Percentiles rank a stretch among this genome's conserved stretches.
These are phyloP conservation scores for Eupithecia vulgata DNA, from an alignment of 2,888 invertebrate genomes.

Conservation along the genomic window DNA sequence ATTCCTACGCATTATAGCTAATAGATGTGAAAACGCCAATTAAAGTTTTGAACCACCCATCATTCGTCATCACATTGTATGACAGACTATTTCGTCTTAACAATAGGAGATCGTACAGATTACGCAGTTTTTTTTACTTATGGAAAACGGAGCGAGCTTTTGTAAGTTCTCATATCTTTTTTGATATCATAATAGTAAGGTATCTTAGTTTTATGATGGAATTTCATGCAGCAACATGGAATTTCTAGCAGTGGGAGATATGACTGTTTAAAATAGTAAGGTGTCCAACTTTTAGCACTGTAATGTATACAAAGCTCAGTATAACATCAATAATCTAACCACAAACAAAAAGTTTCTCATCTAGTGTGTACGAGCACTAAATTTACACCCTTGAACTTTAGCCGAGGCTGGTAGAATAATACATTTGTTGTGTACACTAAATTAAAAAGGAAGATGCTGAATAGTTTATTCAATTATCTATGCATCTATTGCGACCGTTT, in stretches of 20 bases:
- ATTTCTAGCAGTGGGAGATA: neutral
- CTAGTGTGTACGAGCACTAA: slow-evolving; percentile 57
- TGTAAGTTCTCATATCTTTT: neutral
- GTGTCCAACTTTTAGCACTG: neutral
- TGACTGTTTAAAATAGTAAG: neutral
- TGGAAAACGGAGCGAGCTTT: neutral
- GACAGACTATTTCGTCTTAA: slow-evolving; percentile 15
- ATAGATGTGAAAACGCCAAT: slow-evolving; percentile 55
- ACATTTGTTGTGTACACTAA: slow-evolving; percentile 57
- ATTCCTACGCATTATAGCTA: slow-evolving; percentile 47
- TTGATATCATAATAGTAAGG: neutral
- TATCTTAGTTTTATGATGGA: too few species aligned
- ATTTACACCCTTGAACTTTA: slow-evolving; percentile 71
- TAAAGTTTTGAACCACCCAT: slow-evolving; percentile 51
- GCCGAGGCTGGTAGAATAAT: slow-evolving; percentile 62
- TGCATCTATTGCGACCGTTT: slow-evolving; percentile 40
- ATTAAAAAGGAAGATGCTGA: slow-evolving; percentile 58
- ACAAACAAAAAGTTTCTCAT: neutral
- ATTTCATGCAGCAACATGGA: too few species aligned
- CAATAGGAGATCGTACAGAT: slow-evolving; percentile 12
- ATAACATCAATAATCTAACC: neutral
- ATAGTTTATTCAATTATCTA: slow-evolving; percentile 45
- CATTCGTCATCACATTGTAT: slow-evolving; percentile 38
- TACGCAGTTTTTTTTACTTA: neutral
- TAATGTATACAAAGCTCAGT: neutral